Evolutionary conservation across 2,797 vertebrate genomes (phyloP), one percentile per base, ranked within the genome.

Genomic region (Diplodus sargus): DNA sequence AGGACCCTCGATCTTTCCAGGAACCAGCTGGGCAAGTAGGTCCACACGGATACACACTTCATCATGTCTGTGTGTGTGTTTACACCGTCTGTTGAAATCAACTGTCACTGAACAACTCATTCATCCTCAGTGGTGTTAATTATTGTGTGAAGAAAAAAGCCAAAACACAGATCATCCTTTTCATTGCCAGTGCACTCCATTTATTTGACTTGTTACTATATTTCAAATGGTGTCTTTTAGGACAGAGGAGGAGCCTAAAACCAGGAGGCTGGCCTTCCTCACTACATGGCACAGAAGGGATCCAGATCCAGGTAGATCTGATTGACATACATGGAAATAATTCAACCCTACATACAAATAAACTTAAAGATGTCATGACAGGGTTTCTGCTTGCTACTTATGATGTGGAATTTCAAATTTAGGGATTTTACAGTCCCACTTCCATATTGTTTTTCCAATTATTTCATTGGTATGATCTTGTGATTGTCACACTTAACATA

Each of bases 11-110:
- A 99, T 88, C 96, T 99, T 76, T 99, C 98, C 63, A 96, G 91
- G 90, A 99, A 99, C 93, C 96, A 97, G 45, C 94, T 99, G 53
- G 98, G 98, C 77, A 99, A 95, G 98, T 99, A 95, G 90, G 97
- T 95, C 74, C 57, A 76, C 58, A 23, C 47, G 34, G 23, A 58
- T 13, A 47, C 34, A 70, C 25, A 62, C 42, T n/a, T 13, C 42
- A 15, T 11, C 53, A 0, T 25, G 25, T 13, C 1, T 42, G 42
- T 56, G 52, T 30, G 34, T 34, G 34, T 34, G 34, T 34, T 34
- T 18, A 34, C 43, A 56, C 61, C 15, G 13, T 61, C 48, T n/a
- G 30, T 14, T 67, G 39, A 17, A 22, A 66, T 53, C 23, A 66
- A 25, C 65, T 74, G 64, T 73, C 49, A 45, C 49, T 28, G 3